phyloP scores from a whole-genome alignment of 2,797 vertebrate genomes.

The Thaleichthys pacificus region DNA sequence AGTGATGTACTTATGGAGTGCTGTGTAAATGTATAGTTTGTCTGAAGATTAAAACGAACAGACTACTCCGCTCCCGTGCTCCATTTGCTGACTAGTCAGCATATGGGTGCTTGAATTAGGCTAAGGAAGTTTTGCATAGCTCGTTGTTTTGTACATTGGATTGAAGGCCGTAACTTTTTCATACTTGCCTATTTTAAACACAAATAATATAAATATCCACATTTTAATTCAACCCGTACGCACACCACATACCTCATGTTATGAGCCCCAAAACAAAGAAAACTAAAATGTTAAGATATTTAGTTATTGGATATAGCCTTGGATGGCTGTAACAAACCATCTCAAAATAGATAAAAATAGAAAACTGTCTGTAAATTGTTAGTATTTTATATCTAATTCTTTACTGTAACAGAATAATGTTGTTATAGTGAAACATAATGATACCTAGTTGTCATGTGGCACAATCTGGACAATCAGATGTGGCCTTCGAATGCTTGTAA shows the following conservation, averaged over 20 bases:
- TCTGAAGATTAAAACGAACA: constrained; percentile 49
- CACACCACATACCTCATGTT: background rate
- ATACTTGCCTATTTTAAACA: constrained; percentile 35
- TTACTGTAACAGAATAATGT: background rate
- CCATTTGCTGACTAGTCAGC: constrained; percentile 62
- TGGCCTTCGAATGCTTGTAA: constrained; percentile 24
- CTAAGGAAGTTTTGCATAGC: constrained; percentile 61
- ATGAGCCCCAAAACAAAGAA: background rate
- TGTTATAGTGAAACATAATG: background rate
- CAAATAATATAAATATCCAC: constrained; percentile 49
- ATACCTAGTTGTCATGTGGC: background rate
- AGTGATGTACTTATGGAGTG: constrained; percentile 40
- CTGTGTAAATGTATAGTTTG: constrained; percentile 56
- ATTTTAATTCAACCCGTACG: background rate
- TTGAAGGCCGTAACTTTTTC: constrained; percentile 63
- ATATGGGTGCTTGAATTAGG: constrained; percentile 59
- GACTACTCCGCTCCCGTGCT: constrained; percentile 49
- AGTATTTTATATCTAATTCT: background rate
- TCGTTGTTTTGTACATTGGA: constrained; percentile 64
- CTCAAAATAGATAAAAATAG: background rate
- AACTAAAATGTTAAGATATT: background rate
- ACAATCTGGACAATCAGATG: constrained; percentile 3
- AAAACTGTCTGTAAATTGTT: background rate
- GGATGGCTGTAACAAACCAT: background rate
- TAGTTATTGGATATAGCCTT: background rate